Base-by-base conservation (phyloP, 2,888 invertebrate species). In the Hydrotaea cyrtoneurina region DNA sequence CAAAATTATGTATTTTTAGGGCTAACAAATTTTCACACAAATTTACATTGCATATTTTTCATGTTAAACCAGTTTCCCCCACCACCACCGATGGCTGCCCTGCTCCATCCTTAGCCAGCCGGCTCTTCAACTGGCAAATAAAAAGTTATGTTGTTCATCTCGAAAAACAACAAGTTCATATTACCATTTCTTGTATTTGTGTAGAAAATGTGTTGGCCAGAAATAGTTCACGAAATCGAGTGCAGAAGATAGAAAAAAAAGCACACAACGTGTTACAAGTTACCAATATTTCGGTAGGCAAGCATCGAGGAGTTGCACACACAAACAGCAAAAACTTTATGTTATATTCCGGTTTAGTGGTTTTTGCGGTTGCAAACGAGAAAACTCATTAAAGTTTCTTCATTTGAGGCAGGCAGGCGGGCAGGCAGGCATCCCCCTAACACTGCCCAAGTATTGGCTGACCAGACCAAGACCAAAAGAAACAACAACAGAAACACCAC, bases 371-470 rank as follows among this genome's bases (percentile, higher is more conserved):
- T 88, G 87, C 87, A 89, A 89, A 89, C 88, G 88, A 89, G 88
- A 88, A 90, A 90, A 90, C 90, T 90, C 89, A 89, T 90, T 89
- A 89, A 89, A 90, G 88, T 90, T 89, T 89, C 89, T 88, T 90
- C 79, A 82, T 82, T 82, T 82, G 77, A 79, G 77, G 76, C 77
- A 74, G 76, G 85, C 17, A 75, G 17, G 43, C 64, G 21, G 46
- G 15, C 50, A 50, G n/a, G 50, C 5, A 69, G 74, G 23, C 53
- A 64, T 73, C 17, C 77, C 50, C 31, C 31, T 7, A 4, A 31
- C 31, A 31, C 31, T 4, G 31, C 31, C 31, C 31, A 31, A 7
- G 7, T 4, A 26, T 53, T 31, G 53, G 76, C 21, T 75, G 53
- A 71, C 23, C 36, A 23, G 21, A 46, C 55, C 69, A 10, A 46